Conservation (phyloP, 2,113 vertebrate species). For the Anhinga anhinga region DNA sequence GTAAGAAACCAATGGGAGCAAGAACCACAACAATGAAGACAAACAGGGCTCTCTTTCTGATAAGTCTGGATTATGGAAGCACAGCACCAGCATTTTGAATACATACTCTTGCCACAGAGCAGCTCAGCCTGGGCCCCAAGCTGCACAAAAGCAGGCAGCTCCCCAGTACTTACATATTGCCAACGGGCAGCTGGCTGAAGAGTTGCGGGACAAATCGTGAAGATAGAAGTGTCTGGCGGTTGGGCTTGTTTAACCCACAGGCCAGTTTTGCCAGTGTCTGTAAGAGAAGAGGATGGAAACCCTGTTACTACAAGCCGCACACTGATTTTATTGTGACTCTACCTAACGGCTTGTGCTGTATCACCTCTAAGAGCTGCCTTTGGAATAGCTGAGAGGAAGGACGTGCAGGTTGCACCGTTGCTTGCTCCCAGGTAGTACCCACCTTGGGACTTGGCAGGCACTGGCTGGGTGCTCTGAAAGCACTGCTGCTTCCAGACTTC, state of each 20-base stretch:
- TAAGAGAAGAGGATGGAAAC: constrained; percentile 21
- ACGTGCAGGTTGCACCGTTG: background rate
- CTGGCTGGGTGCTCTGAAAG: background rate
- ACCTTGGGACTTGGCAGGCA: background rate
- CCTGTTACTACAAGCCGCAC: background rate
- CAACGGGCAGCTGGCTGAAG: constrained; percentile 85
- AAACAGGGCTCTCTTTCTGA: background rate
- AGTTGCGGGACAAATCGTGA: constrained; percentile 83
- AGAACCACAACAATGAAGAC: background rate
- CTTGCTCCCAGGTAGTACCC: background rate
- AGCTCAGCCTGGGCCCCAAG: background rate
- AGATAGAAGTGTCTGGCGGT: constrained; percentile 89
- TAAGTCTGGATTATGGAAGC: background rate
- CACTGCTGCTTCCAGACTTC: background rate
- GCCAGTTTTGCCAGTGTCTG: constrained; percentile 93
- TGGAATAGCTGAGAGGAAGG: background rate
- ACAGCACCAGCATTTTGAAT: background rate
- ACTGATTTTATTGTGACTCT: background rate
- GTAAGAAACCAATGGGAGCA: background rate
- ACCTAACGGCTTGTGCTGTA: background rate
- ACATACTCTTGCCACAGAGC: background rate
- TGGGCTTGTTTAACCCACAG: constrained; percentile 95
- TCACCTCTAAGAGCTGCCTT: background rate
- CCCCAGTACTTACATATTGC: constrained; percentile 85
- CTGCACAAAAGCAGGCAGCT: background rate